Evolutionary conservation across 1,140 invertebrate species (phyloP).

Genomic region (Hylyphantes graminicola): DNA sequence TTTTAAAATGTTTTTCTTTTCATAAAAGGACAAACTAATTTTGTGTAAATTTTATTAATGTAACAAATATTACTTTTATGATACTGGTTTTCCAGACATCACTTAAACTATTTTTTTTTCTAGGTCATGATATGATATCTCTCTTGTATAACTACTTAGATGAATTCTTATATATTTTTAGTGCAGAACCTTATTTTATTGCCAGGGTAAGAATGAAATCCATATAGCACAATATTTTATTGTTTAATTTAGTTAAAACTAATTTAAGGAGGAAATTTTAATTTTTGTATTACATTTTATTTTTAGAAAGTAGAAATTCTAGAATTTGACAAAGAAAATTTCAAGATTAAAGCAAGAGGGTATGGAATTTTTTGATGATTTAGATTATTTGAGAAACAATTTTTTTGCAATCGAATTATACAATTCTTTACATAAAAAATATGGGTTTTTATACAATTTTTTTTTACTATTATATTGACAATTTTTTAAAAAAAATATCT

Average conservation of each 20-base stretch:
- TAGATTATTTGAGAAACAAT: background rate
- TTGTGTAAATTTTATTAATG: no score
- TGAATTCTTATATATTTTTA: slow-evolving; percentile 93
- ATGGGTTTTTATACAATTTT: no score
- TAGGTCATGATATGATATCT: slow-evolving; percentile 84
- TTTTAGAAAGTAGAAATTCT: slow-evolving; percentile 87
- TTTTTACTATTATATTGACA: no score
- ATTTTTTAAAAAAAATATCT: no score
- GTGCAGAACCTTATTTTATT: slow-evolving; percentile 86
- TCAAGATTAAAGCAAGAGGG: slow-evolving; percentile 86
- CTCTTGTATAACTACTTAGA: slow-evolving; percentile 94
- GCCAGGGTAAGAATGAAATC: slow-evolving; percentile 71
- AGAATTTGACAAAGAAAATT: slow-evolving; percentile 86
- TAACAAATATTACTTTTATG: no score
- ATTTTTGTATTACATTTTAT: slow-evolving; percentile 68
- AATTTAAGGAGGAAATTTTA: background rate
- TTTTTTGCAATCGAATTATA: background rate
- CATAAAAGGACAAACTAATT: no score
- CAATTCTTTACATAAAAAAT: background rate
- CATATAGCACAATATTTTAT: no score
- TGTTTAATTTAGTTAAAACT: no score
- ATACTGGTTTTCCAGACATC: background rate
- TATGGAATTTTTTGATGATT: slow-evolving; percentile 63
- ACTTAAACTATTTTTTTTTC: slow-evolving; percentile 53
- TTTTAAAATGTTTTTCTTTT: no score